phyloP scores from a whole-genome alignment of 2,888 invertebrate species.

The Onchidella celtica region DNA sequence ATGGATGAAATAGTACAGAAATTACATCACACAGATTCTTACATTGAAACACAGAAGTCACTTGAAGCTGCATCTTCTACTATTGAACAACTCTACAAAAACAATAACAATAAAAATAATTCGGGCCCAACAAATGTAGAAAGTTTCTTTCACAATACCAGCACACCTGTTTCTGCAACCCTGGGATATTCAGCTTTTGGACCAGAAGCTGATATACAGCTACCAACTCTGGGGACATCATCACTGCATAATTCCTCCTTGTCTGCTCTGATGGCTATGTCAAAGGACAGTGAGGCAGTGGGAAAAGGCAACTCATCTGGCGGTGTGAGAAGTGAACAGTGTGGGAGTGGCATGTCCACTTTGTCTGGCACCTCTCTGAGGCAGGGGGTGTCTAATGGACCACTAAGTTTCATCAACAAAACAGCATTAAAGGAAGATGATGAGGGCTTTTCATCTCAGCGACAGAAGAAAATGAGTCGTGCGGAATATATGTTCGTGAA shows the following conservation, averaged over 20 bases:
- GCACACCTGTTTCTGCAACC: neutral
- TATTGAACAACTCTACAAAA: slow-evolving; percentile 26
- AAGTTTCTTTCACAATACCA: neutral
- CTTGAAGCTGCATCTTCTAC: slow-evolving; percentile 1
- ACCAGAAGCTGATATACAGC: too few relatives aligned
- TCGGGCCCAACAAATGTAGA: slow-evolving; percentile 1
- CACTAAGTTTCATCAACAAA: neutral
- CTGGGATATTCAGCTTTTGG: neutral
- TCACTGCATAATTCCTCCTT: slow-evolving; percentile 20
- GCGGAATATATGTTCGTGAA: slow-evolving; percentile 58
- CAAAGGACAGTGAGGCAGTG: slow-evolving; percentile 10
- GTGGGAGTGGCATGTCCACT: neutral
- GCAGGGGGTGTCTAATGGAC: slow-evolving; percentile 17
- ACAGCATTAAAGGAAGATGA: slow-evolving; percentile 40
- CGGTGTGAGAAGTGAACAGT: slow-evolving; percentile 3
- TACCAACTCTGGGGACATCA: neutral
- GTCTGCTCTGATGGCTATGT: slow-evolving; percentile 46
- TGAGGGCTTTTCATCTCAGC: slow-evolving; percentile 52
- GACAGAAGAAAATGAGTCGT: slow-evolving; percentile 56
- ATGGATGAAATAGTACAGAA: too few relatives aligned
- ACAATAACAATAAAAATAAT: slow-evolving; percentile 26
- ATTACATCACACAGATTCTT: too few relatives aligned
- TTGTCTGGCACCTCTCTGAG: slow-evolving; percentile 16
- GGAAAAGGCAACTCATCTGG: neutral
- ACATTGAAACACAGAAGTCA: neutral